These are phyloP conservation scores for Chelon auratus DNA, from an alignment of 2,797 vertebrate genomes.

Conservation along the genomic window DNA sequence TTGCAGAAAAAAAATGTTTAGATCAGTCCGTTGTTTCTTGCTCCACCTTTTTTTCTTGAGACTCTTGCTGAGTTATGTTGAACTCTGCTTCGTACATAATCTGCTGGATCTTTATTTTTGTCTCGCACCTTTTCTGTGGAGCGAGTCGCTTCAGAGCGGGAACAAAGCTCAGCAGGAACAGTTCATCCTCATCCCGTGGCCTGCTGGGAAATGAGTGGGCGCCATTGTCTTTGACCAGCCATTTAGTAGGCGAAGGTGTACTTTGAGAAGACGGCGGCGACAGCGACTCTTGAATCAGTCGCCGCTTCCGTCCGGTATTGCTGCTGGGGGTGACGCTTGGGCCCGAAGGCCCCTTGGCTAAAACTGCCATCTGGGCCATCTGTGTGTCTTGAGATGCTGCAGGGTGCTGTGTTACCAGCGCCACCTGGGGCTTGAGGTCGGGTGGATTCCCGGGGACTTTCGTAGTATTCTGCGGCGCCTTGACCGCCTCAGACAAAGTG, in stretches of 20 bases:
- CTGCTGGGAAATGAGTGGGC: slow-evolving; percentile 36
- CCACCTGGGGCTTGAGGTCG: slow-evolving; percentile 61
- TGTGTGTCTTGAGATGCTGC: slow-evolving; percentile 54
- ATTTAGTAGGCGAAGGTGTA: slow-evolving; percentile 42
- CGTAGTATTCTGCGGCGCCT: slow-evolving; percentile 30
- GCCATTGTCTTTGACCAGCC: slow-evolving; percentile 65
- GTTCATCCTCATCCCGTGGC: slow-evolving; percentile 79
- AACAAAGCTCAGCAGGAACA: slow-evolving; percentile 83
- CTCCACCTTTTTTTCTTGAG: slow-evolving; percentile 52
- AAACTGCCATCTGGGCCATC: slow-evolving; percentile 53
- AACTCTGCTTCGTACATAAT: slow-evolving; percentile 84
- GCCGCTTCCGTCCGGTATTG: slow-evolving; percentile 65
- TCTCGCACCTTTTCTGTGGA: slow-evolving; percentile 82
- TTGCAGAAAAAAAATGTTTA: slow-evolving; percentile 47
- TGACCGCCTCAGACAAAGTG: slow-evolving; percentile 32
- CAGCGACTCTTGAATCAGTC: slow-evolving; percentile 22
- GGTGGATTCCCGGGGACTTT: slow-evolving; percentile 48
- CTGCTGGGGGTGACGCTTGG: slow-evolving; percentile 34
- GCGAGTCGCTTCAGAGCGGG: slow-evolving; percentile 80
- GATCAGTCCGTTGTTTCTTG: slow-evolving; percentile 38
- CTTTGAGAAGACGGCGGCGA: slow-evolving; percentile 43
- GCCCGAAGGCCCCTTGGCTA: slow-evolving; percentile 57
- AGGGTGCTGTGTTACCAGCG: slow-evolving; percentile 54
- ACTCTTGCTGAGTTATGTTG: slow-evolving; percentile 49
- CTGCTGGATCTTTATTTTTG: slow-evolving; percentile 84